Base-by-base conservation (phyloP, 1,140 invertebrate species). In the Drosophila quadrilineata region DNA sequence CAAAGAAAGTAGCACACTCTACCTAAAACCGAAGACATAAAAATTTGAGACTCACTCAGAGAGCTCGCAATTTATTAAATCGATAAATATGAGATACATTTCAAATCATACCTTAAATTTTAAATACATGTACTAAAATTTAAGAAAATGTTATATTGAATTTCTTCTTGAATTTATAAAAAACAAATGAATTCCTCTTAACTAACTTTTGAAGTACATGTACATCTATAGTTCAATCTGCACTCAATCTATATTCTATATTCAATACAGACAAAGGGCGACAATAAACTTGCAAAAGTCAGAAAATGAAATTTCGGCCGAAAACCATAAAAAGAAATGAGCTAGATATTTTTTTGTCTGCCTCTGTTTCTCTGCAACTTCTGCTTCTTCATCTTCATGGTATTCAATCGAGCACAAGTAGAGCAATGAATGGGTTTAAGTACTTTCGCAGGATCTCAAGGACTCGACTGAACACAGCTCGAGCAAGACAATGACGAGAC, bases 21-120 rank as follows among this genome's bases (percentile, higher is more conserved):
- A 71, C 59, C 64, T 66, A 66, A 76, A 75, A 75, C 58, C 50
- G 68, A 82, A 70, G 58, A 80, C 71, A 71, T 53, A 71, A 67
- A 58, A 63, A 57, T n/a, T n/a, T 17, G 40, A 26, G 29, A 31
- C 10, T 24, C 29, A 33, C 24, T 36, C n/a, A n/a, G 60, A 52
- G 35, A 35, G 40, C 64, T 54, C 36, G 40, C 57, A 77, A 85
- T 84, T 84, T 84, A 84, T 84, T 84, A 60, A 84, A 84, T 84
- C 77, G 77, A 84, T 84, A 85, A 74, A 72, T 46, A 35, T 68
- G 29, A 69, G 52, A 57, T 52, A 62, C 22, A 58, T 46, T 41
- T 40, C 36, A 50, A 58, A 48, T 48, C 50, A 38, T 33, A 3
- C 10, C 10, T 16, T 5, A 6, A 29, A 29, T 29, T 19, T 41